These are phyloP conservation scores for Potamarius usumacintae DNA, from an alignment of 2,113 vertebrate genomes.

Conservation along the genomic window DNA sequence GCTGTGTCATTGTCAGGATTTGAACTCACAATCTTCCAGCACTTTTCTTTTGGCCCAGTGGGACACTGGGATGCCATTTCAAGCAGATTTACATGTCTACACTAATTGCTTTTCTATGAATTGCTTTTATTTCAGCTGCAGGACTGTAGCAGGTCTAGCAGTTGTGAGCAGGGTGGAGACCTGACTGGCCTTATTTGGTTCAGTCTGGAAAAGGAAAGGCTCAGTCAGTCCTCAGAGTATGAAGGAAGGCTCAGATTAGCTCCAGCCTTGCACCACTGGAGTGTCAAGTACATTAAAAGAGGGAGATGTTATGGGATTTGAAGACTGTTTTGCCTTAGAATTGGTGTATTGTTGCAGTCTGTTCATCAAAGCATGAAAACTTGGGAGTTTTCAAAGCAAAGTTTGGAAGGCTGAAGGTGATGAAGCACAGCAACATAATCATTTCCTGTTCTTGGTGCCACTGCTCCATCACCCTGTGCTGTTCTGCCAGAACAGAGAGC, in stretches of 20 bases:
- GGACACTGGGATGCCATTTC: neutral
- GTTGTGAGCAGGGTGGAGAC: slow-evolving; percentile 18
- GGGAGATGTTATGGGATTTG: slow-evolving; percentile 58
- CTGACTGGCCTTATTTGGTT: neutral
- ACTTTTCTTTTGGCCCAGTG: neutral
- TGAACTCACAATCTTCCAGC: neutral
- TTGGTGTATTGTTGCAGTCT: slow-evolving; percentile 63
- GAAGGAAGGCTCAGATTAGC: slow-evolving; percentile 1
- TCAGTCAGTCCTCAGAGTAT: slow-evolving; percentile 15
- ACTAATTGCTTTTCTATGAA: neutral
- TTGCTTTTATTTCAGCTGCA: neutral
- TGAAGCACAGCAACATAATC: slow-evolving; percentile 41
- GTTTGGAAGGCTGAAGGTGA: slow-evolving; percentile 51
- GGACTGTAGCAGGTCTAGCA: neutral
- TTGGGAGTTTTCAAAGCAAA: neutral
- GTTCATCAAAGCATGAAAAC: slow-evolving; percentile 64
- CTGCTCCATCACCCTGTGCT: slow-evolving; percentile 6
- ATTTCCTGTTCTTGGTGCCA: slow-evolving; percentile 49
- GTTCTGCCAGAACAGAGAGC: neutral
- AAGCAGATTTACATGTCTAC: neutral
- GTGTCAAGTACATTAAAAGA: slow-evolving; percentile 62
- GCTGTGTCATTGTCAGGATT: neutral
- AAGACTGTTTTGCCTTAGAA: slow-evolving; percentile 59
- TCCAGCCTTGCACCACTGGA: slow-evolving; percentile 32
- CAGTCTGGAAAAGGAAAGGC: neutral